Conservation (phyloP, 2,888 invertebrate species). For the Melipona beecheii region DNA sequence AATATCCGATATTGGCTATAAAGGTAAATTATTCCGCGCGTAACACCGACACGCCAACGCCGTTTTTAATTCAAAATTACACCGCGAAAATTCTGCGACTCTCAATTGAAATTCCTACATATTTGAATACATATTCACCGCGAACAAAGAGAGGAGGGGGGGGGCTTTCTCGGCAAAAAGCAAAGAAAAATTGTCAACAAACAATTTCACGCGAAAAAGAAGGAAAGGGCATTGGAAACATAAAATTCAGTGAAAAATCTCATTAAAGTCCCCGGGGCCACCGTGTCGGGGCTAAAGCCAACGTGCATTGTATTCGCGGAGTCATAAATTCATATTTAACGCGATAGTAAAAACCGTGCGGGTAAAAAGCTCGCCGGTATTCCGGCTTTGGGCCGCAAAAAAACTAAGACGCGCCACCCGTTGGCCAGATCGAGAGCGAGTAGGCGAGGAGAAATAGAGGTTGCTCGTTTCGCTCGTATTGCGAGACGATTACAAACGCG, state of each 20-base stretch:
- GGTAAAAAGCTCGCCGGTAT: slow-evolving; percentile 24
- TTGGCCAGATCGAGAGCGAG: background rate
- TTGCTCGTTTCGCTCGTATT: background rate
- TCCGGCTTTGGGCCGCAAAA: slow-evolving; percentile 8
- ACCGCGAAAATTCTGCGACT: no score
- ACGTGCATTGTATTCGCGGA: slow-evolving; percentile 1
- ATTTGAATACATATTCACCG: background rate
- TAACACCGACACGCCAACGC: no score
- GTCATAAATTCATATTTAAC: slow-evolving; percentile 48
- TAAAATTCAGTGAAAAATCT: background rate
- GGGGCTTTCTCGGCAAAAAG: background rate
- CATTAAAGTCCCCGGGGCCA: background rate
- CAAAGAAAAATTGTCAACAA: background rate
- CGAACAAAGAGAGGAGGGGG: no score
- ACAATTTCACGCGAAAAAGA: background rate
- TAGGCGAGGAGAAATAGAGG: background rate
- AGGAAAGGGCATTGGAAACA: no score
- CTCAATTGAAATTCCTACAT: background rate
- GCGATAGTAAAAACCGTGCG: slow-evolving; percentile 22
- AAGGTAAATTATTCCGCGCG: no score
- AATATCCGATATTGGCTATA: no score
- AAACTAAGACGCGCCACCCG: slow-evolving; percentile 30
- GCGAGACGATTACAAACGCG: background rate
- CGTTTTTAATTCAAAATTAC: no score
- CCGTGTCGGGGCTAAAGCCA: background rate